Conservation (phyloP, 2,888 invertebrate genomes). For the Lasioglossum calceatum region DNA sequence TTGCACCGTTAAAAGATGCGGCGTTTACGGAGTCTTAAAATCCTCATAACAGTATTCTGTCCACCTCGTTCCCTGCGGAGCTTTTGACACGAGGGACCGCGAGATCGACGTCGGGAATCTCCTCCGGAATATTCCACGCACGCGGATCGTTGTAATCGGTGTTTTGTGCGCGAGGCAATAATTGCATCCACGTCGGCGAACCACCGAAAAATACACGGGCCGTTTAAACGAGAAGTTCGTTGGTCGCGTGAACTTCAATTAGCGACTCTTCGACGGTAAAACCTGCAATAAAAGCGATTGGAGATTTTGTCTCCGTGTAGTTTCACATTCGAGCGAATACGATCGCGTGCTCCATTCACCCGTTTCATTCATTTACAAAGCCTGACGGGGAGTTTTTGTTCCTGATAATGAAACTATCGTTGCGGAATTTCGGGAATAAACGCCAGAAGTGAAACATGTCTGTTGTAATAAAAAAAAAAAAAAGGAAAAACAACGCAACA, state of each 20-base stretch:
- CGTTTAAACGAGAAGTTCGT: slow-evolving; percentile 61
- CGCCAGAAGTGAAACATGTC: neutral
- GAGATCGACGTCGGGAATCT: neutral
- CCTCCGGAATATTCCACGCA: neutral
- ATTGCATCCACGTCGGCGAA: slow-evolving; percentile 12
- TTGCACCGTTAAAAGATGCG: slow-evolving; percentile 66
- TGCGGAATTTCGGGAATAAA: slow-evolving; percentile 47
- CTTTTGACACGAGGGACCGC: neutral
- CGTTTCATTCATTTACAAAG: slow-evolving; percentile 63
- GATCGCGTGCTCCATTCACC: slow-evolving; percentile 59
- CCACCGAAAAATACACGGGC: slow-evolving; percentile 42
- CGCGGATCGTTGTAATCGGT: neutral
- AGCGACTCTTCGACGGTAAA: slow-evolving; percentile 67
- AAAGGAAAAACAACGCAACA: neutral
- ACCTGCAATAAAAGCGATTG: slow-evolving; percentile 70
- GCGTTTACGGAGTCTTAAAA: slow-evolving; percentile 78
- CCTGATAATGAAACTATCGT: slow-evolving; percentile 51
- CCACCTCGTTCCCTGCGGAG: neutral
- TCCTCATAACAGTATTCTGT: slow-evolving; percentile 64
- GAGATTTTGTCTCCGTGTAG: slow-evolving; percentile 57
- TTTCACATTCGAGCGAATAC: slow-evolving; percentile 65
- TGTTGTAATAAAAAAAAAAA: neutral
- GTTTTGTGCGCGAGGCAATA: neutral
- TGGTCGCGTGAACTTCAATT: slow-evolving; percentile 66
- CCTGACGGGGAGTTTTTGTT: slow-evolving; percentile 56